Percentiles rank a stretch among this genome's conserved stretches.
Conservation (phyloP, 2,113 vertebrate species). For the Phyllostomus discolor region DNA sequence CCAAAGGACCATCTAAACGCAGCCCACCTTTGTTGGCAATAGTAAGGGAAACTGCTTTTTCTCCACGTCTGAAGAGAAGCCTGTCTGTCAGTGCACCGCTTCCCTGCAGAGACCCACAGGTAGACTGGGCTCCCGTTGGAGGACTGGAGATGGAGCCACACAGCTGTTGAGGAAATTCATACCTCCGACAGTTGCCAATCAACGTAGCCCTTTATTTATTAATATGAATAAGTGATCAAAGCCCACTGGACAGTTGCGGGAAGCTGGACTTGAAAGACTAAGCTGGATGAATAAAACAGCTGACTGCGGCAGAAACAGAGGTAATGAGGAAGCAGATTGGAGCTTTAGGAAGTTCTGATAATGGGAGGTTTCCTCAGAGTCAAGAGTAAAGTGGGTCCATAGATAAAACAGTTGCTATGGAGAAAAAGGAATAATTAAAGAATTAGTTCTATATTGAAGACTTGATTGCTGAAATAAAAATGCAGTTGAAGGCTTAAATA, state of each 20-base stretch:
- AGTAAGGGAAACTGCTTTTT: not conserved
- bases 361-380: not conserved
- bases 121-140: not conserved
- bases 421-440: not conserved
- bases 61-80: not conserved
- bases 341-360: not conserved
- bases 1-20: not conserved
- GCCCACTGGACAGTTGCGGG: not conserved
- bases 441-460: not conserved
- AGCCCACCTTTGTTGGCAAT: not conserved
- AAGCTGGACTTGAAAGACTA: not conserved
- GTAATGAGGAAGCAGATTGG: not conserved
- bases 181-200: not conserved
- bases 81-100: not conserved
- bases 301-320: not conserved
- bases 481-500: not conserved
- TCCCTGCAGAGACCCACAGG: not conserved
- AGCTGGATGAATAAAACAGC: not conserved
- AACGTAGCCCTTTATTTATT: not conserved
- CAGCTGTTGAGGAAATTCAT: not conserved
- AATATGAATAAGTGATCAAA: not conserved
- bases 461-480: slow-evolving; percentile 19
- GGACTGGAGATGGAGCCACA: not conserved
- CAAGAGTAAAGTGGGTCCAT: not conserved
- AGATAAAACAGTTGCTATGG: not conserved